Percentiles rank a stretch among this genome's conserved stretches.
phyloP scores from a whole-genome alignment of 1,140 invertebrate species.

The Cecropterus lyciades region DNA sequence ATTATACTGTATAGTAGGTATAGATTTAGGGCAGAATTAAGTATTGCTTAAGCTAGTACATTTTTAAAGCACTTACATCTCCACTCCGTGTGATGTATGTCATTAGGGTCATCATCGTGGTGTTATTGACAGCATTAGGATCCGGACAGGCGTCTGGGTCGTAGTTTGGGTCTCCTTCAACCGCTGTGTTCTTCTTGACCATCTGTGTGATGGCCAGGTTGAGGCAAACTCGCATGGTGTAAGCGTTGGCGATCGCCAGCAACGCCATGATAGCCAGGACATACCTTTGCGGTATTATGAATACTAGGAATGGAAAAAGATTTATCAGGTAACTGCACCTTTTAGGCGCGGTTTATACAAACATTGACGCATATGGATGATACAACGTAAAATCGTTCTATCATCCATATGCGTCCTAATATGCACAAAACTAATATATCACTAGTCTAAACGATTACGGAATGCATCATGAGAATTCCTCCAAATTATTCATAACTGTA shows the following conservation, averaged over 20 bases:
- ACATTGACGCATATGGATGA: too few relatives aligned
- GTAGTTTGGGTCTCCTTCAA: conserved; percentile 57
- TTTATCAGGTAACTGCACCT: not conserved
- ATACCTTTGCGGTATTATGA: conserved; percentile 78
- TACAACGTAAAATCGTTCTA: too few relatives aligned
- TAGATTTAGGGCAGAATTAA: too few relatives aligned
- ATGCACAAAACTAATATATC: too few relatives aligned
- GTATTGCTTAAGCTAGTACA: too few relatives aligned
- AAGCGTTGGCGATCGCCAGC: conserved; percentile 87
- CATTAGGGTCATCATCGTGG: conserved; percentile 35
- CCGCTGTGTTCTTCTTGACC: conserved; percentile 71
- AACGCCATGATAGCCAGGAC: conserved; percentile 87
- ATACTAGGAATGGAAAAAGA: conserved; percentile 58
- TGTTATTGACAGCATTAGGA: conserved; percentile 43
- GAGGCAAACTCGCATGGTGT: conserved; percentile 89
- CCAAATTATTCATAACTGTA: too few relatives aligned
- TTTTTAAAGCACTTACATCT: conserved; percentile 46
- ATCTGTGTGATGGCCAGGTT: conserved; percentile 91
- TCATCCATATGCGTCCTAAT: too few relatives aligned
- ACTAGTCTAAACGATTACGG: too few relatives aligned
- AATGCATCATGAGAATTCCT: too few relatives aligned
- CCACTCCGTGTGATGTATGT: conserved; percentile 30
- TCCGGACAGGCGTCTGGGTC: conserved; percentile 67
- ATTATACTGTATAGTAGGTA: too few relatives aligned
- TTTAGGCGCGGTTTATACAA: too few relatives aligned